Base-by-base conservation (phyloP, 2,113 vertebrate genomes). In the Otus sunia region DNA sequence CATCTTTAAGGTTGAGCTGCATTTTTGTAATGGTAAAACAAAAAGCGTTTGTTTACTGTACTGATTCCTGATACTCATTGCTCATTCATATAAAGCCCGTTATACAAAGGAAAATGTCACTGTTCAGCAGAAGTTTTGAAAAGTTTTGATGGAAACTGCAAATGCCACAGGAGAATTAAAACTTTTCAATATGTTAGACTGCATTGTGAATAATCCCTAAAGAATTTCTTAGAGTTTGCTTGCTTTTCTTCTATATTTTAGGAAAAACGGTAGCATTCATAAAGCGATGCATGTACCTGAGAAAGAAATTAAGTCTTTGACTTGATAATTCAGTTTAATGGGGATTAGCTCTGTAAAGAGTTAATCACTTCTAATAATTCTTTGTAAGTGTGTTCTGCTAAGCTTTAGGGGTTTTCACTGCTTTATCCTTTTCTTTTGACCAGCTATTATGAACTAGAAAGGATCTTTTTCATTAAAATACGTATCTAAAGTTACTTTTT, bases 341-440 rank as follows among this genome's bases (percentile, higher is more conserved):
- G 29, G 53, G 74, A 91, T 95, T 97, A 95, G 85, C 15, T 79
- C 37, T 52, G 5, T 93, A 76, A 79, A 73, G 49, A 94, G 20
- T 64, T 91, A 68, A 58, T 88, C 11, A 47, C 53, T 62, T 73
- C 27, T 78, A 82, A 66, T 90, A 66, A 79, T 87, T 82, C 66
- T 85, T 85, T 88, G 22, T 76, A 87, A 58, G 49, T 95, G 50
- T 62, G 26, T 94, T 90, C 86, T 93, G 41, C 55, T 41, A 90
- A 76, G 69, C 74, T 90, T 94, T 66, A 92, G n/a, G 1, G 5
- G 34, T 82, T 92, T 76, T 82, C 55, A 34, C 15, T 73, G 29
- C 84, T 84, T 90, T 73, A 92, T 87, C 69, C 73, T 90, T 91
- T 83, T 39, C 60, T 90, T 80, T 94, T 84, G 83, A 92, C 62